Evolutionary conservation across 2,797 vertebrate genomes (phyloP).

Genomic region (Loris lydekkerianus): DNA sequence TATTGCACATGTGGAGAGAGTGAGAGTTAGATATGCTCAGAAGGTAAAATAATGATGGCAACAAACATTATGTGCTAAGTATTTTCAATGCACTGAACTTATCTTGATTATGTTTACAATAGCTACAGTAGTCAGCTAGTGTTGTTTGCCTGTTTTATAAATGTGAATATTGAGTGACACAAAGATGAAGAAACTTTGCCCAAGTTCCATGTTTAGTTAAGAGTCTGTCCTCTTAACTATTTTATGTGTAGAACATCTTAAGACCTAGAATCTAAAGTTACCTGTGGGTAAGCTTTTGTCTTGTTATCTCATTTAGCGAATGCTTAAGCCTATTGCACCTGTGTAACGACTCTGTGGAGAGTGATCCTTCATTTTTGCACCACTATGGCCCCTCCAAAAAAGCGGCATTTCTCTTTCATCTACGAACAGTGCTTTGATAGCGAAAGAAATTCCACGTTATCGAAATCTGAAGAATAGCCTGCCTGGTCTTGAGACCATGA

Average conservation of each 20-base stretch:
- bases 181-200: not conserved
- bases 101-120: not conserved
- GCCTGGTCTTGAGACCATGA: not conserved
- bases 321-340: not conserved
- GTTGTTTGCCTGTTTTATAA: not conserved
- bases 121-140: not conserved
- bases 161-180: not conserved
- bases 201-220: not conserved
- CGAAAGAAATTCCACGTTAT: not conserved
- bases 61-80: not conserved
- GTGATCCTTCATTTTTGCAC: not conserved
- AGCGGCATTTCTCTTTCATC: not conserved
- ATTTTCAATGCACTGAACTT: not conserved
- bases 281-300: not conserved
- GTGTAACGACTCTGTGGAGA: not conserved
- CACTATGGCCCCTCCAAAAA: not conserved
- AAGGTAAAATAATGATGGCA: not conserved
- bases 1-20: no score
- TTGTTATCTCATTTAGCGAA: not conserved
- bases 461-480: not conserved
- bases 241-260: not conserved
- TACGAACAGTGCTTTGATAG: not conserved
- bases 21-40: not conserved
- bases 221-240: not conserved
- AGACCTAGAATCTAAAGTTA: not conserved